A percentile compares a stretch with the other conserved stretches of the same genome.
Conservation (phyloP, 2,888 invertebrate genomes). For the Pachymerium ferrugineum region DNA sequence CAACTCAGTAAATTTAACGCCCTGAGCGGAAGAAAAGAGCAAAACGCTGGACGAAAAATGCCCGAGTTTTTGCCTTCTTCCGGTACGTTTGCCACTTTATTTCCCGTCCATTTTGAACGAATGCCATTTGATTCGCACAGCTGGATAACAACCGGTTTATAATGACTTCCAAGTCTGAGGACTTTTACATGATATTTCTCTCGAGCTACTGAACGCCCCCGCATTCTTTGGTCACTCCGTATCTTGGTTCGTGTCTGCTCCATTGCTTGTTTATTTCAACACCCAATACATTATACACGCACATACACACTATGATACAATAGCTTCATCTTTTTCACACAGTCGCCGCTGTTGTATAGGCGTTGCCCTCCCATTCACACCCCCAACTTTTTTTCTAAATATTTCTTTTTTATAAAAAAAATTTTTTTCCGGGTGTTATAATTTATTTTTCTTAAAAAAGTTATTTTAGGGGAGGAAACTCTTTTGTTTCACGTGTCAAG, state of each 20-base stretch:
- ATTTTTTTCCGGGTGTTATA: not conserved
- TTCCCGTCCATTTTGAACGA: constrained; percentile 27
- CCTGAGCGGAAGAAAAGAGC: not conserved
- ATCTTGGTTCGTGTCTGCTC: constrained; percentile 16
- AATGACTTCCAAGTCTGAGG: constrained; percentile 7
- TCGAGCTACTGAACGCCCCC: constrained; percentile 26
- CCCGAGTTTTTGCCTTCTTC: constrained; percentile 14
- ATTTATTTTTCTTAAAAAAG: constrained; percentile 14
- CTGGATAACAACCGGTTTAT: constrained; percentile 27
- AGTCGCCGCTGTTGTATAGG: not conserved
- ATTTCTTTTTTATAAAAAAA: not conserved
- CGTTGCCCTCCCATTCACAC: no score
- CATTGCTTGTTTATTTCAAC: constrained; percentile 9
- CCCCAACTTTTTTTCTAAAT: not conserved
- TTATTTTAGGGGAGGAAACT: not conserved
- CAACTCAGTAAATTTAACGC: constrained; percentile 4
- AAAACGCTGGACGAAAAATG: not conserved
- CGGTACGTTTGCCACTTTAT: constrained; percentile 26
- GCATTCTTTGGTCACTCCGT: constrained; percentile 11
- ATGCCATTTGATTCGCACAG: constrained; percentile 13
- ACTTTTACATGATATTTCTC: constrained; percentile 25
- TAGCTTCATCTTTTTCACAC: not conserved
- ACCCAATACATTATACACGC: not conserved
- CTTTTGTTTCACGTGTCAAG: not conserved
- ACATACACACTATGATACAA: not conserved